A percentile compares a stretch with the other conserved stretches of the same genome.
Evolutionary conservation across 2,797 vertebrate genomes (phyloP).

Genomic region (Remorina albescens): DNA sequence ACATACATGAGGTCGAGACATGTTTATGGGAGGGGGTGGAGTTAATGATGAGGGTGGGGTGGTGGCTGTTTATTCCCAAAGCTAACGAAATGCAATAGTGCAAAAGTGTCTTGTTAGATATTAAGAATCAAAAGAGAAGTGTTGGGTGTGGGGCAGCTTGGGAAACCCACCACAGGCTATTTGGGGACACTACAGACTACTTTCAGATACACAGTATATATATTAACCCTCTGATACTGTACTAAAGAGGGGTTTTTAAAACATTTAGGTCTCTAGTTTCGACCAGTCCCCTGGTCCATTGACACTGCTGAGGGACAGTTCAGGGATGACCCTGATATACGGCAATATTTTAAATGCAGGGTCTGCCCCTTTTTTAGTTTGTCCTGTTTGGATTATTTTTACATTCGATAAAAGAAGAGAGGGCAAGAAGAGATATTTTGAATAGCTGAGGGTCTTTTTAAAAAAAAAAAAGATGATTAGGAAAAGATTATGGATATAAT

Average conservation of each 20-base stretch:
- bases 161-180: slow-evolving; percentile 33
- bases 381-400: slow-evolving; percentile 67
- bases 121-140: slow-evolving; percentile 30
- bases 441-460: slow-evolving; percentile 63
- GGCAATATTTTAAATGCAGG: slow-evolving; percentile 79
- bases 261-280: slow-evolving; percentile 49
- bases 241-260: slow-evolving; percentile 59
- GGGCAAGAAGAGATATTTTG: slow-evolving; percentile 72
- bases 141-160: slow-evolving; percentile 28
- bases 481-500: slow-evolving; percentile 59
- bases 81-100: slow-evolving; percentile 52
- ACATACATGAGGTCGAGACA: slow-evolving; percentile 70
- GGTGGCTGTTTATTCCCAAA: slow-evolving; percentile 46
- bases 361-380: slow-evolving; percentile 67
- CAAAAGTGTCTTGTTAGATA: slow-evolving; percentile 25
- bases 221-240: slow-evolving; percentile 59
- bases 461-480: slow-evolving; percentile 50
- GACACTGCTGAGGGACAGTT: slow-evolving; percentile 57
- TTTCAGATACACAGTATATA: slow-evolving; percentile 60
- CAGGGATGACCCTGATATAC: slow-evolving; percentile 64
- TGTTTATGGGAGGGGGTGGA: slow-evolving; percentile 37
- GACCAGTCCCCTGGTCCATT: slow-evolving; percentile 54
- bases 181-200: slow-evolving; percentile 72
- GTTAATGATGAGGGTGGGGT: slow-evolving; percentile 24
- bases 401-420: slow-evolving; percentile 54